Base-by-base conservation (phyloP, 2,888 invertebrate genomes). In the Idaea biselata region DNA sequence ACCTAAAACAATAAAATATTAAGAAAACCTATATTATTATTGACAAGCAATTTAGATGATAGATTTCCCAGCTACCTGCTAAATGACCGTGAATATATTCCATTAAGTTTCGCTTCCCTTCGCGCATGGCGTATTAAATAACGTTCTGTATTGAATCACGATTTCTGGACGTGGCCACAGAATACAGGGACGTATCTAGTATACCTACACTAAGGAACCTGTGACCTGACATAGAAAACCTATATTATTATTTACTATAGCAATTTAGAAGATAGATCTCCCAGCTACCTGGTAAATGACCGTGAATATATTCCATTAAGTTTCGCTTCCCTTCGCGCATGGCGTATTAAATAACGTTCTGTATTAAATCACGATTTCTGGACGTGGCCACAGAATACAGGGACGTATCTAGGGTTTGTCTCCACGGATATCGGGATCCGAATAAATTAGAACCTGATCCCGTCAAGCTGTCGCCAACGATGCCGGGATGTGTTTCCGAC, bases 81-180 rank as follows among this genome's bases (percentile, higher is more conserved):
- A 44, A 44, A 44, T 44, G 8, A 44, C 44, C 44, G 44, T 44
- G 44, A 64, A 67, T 66, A 68, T 64, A 64, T 68, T 67, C 65
- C 58, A 69, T 71, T 65, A 62, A 63, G 65, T 68, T 68, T 64
- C 14, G 14, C 44, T 44, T 44, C 65, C 60, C 60, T 60, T 63
- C 3, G 25, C 25, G 25, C 25, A 61, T 63, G 62, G 60, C 64
- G 63, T 64, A 68, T 65, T 68, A 69, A 64, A 68, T 66, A 71
- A 65, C 64, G 65, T 67, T 64, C 53, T 66, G 62, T 57, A 63
- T 63, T 55, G 65, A 61, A 65, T 69, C 71, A 71, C 71, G 71
- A 71, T 63, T 69, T 56, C 16, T 44, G 63, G 66, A 69, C 69
- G 71, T 69, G 71, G 65, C 69, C 59, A 66, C 66, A 62, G 63